These are phyloP conservation scores for Cariama cristata DNA, from an alignment of 2,113 vertebrate species.

Conservation along the genomic window DNA sequence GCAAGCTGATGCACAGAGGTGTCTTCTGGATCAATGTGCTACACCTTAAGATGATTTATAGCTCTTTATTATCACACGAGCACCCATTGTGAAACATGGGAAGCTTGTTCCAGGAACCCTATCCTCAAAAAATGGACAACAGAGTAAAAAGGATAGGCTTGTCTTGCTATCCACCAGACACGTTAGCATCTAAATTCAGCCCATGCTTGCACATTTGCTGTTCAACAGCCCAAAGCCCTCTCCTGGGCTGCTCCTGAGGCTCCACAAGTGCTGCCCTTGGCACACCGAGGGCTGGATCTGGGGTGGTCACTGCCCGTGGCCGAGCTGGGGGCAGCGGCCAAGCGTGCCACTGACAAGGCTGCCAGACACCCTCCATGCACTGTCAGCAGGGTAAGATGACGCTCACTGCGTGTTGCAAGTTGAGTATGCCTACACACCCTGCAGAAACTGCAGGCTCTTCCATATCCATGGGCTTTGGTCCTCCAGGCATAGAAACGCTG, in stretches of 20 bases:
- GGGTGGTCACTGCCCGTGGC: background rate
- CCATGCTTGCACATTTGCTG: background rate
- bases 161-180: background rate
- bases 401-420: background rate
- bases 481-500: background rate
- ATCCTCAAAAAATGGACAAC: background rate
- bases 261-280: too few species aligned
- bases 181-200: background rate
- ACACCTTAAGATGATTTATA: background rate
- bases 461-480: background rate
- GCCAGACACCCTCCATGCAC: background rate
- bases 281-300: background rate
- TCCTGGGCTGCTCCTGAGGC: background rate
- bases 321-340: background rate
- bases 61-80: background rate
- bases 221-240: background rate
- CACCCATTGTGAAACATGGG: background rate
- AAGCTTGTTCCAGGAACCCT: background rate
- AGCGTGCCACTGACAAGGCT: background rate
- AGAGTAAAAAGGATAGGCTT: background rate
- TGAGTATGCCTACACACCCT: background rate
- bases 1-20: background rate
- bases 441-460: background rate
- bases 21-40: background rate
- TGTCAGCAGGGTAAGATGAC: accelerated